These are phyloP conservation scores for Synergus itoensis DNA, from an alignment of 2,888 invertebrate genomes.

Conservation along the genomic window DNA sequence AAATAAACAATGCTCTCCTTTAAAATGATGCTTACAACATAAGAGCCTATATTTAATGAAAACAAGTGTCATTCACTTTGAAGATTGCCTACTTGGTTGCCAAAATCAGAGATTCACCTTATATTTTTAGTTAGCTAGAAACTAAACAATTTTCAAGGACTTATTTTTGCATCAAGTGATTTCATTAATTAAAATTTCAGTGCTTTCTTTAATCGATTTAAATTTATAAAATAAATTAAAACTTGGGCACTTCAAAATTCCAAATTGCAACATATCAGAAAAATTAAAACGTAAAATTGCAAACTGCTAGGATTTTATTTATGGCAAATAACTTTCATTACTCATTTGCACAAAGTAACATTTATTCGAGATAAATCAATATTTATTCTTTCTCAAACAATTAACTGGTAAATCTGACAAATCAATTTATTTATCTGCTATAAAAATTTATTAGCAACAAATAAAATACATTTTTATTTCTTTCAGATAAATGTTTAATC, in stretches of 20 bases:
- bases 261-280: neutral
- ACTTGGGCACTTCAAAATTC: neutral
- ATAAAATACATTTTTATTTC: neutral
- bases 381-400: neutral
- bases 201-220: neutral
- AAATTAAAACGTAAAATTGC: neutral
- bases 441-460: neutral
- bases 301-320: neutral
- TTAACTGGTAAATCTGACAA: neutral
- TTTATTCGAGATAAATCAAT: neutral
- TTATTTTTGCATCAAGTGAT: neutral
- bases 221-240: neutral
- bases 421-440: neutral
- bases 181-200: neutral
- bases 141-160: neutral
- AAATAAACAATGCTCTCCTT: neutral
- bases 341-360: neutral
- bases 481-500: slow-evolving; percentile 5
- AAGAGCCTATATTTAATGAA: neutral
- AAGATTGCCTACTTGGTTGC: slow-evolving; percentile 1
- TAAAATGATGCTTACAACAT: neutral
- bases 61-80: slow-evolving; percentile 17
- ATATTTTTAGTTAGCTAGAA: neutral
- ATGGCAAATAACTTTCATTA: neutral
- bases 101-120: neutral